Conservation (phyloP, 2,797 vertebrate genomes). For the Xenops minutus region DNA sequence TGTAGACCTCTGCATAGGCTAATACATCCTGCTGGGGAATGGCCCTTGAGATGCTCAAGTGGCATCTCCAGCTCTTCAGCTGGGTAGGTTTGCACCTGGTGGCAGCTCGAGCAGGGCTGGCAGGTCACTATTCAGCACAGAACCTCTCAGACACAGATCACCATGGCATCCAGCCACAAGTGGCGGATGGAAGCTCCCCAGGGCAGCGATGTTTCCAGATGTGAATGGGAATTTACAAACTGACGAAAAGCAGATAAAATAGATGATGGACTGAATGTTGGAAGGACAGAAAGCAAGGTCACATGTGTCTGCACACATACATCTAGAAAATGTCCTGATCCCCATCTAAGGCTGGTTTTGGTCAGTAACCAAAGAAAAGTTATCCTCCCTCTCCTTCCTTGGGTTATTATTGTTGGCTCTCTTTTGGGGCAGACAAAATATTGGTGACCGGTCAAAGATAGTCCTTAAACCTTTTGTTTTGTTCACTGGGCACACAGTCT, state of each 20-base stretch:
- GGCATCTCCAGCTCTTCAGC: background rate
- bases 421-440: background rate
- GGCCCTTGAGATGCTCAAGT: background rate
- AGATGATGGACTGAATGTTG: background rate
- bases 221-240: background rate
- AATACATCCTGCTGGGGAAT: background rate
- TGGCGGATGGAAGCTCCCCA: accelerated
- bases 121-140: background rate
- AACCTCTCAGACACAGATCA: background rate
- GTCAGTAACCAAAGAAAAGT: background rate
- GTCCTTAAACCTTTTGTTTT: background rate
- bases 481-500: background rate
- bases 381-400: background rate
- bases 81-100: background rate
- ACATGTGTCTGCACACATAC: accelerated
- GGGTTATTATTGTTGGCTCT: background rate
- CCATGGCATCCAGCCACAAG: background rate
- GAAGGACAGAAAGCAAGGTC: background rate
- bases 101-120: background rate
- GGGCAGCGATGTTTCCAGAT: background rate
- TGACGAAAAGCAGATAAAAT: background rate
- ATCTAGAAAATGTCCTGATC: background rate
- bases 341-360: background rate
- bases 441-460: background rate
- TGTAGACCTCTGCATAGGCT: background rate